phyloP scores from a whole-genome alignment of 2,113 vertebrate genomes.

The Sceloporus undulatus region DNA sequence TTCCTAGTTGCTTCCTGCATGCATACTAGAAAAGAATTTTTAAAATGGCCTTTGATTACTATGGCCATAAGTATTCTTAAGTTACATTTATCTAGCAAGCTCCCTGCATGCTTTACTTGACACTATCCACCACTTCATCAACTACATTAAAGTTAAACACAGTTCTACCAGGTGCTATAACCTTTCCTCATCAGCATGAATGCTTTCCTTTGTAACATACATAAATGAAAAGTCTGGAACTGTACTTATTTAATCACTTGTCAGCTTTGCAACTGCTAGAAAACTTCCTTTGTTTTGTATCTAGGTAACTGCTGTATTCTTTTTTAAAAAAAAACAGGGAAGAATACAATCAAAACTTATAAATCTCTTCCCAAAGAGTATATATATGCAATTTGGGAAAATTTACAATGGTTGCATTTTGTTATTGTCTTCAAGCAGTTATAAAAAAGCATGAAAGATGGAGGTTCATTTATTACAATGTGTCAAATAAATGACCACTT shows the following conservation, averaged over 20 bases:
- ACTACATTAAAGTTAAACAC: background rate
- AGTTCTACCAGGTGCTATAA: background rate
- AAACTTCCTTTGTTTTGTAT: background rate
- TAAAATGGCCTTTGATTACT: no score
- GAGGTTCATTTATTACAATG: constrained; percentile 8
- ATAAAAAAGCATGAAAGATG: constrained; percentile 16
- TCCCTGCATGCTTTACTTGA: background rate
- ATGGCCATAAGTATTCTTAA: no score
- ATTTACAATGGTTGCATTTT: constrained; percentile 10
- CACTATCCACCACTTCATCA: background rate
- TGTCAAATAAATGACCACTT: background rate
- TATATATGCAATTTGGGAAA: background rate
- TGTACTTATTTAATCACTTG: constrained; percentile 22
- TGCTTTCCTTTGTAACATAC: background rate
- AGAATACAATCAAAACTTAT: constrained; percentile 33
- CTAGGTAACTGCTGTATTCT: background rate
- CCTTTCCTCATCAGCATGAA: background rate
- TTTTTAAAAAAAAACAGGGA: constrained; percentile 8
- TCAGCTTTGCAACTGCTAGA: background rate
- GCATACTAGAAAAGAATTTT: no score
- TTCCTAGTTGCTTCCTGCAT: no score
- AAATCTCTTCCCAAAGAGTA: background rate
- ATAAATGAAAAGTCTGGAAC: background rate
- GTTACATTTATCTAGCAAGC: no score
- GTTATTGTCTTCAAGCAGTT: background rate